A percentile compares a stretch with the other conserved stretches of the same genome.
Evolutionary conservation across 1,140 invertebrate species (phyloP).

Genomic region (Plectrocnemia conspersa): DNA sequence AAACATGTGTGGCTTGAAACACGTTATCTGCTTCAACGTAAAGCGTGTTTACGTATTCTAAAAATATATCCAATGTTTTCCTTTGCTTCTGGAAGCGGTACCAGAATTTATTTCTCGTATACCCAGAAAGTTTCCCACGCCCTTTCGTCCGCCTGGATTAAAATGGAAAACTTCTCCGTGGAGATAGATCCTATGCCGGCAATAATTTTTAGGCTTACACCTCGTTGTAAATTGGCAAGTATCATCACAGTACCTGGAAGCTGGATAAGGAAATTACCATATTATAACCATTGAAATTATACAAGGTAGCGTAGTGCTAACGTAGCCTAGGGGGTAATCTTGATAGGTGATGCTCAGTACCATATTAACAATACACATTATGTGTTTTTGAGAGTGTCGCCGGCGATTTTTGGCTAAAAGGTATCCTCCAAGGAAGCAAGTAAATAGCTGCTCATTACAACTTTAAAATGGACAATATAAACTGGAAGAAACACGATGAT

Average conservation of each 20-base stretch:
- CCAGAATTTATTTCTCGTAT: too few relatives aligned
- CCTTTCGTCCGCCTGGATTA: too few relatives aligned
- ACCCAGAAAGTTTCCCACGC: too few relatives aligned
- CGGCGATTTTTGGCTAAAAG: too few relatives aligned
- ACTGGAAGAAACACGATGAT: not conserved
- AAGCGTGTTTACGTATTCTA: too few relatives aligned
- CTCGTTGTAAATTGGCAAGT: constrained; percentile 10
- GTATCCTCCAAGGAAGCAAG: not conserved
- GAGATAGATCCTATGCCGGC: not conserved
- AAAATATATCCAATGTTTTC: too few relatives aligned
- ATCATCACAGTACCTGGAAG: constrained; percentile 4
- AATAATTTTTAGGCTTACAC: constrained; percentile 10
- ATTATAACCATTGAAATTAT: constrained; percentile 25
- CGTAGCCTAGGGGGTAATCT: constrained; percentile 18
- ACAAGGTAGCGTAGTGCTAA: constrained; percentile 9
- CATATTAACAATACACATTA: constrained; percentile 7
- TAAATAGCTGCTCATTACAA: constrained; percentile 4
- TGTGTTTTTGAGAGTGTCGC: not conserved
- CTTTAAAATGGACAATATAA: not conserved
- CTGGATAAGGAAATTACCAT: constrained; percentile 16
- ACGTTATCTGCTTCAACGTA: too few relatives aligned
- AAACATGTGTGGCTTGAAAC: too few relatives aligned
- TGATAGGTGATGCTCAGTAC: constrained; percentile 13
- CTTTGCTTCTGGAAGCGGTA: too few relatives aligned
- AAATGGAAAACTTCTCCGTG: too few relatives aligned